These are phyloP conservation scores for Perca flavescens DNA, from an alignment of 2,113 vertebrate species.

Conservation along the genomic window DNA sequence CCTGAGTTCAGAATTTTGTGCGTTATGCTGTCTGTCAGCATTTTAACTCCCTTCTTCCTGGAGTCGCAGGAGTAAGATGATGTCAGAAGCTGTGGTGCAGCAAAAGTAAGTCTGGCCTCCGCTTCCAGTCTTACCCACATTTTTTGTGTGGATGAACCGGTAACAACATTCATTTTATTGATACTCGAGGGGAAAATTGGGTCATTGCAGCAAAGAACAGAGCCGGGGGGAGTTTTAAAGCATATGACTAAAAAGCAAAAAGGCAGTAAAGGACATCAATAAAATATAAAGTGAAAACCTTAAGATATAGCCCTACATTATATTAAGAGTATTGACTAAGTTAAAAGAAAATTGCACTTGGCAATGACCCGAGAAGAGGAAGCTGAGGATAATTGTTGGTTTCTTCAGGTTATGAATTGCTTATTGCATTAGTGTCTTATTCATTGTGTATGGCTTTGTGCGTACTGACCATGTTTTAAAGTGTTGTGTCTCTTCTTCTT, in stretches of 20 bases:
- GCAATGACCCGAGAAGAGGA: not conserved
- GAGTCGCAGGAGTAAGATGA: not conserved
- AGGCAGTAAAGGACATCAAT: not conserved
- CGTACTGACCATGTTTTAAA: too few relatives aligned
- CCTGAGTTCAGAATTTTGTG: not conserved
- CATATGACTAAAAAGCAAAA: not conserved
- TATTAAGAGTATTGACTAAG: not conserved
- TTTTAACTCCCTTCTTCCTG: conserved; percentile 4
- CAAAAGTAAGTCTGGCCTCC: not conserved
- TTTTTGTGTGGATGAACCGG: not conserved
- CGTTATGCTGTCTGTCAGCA: conserved; percentile 27
- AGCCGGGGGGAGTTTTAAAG: not conserved
- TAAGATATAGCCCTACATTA: not conserved
- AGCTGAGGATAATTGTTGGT: not conserved
- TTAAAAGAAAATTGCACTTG: not conserved
- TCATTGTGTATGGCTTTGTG: too few relatives aligned
- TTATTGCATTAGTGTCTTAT: too few relatives aligned
- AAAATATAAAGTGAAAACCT: conserved; percentile 16
- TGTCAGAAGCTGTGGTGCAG: not conserved
- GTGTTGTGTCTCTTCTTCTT: too few relatives aligned
- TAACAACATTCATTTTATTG: not conserved
- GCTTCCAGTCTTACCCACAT: not conserved
- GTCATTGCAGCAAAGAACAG: conserved; percentile 10
- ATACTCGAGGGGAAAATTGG: conserved; percentile 4
- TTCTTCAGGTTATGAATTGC: too few relatives aligned